Evolutionary conservation across 1,140 invertebrate genomes (phyloP).

Genomic region (Aethina tumida): DNA sequence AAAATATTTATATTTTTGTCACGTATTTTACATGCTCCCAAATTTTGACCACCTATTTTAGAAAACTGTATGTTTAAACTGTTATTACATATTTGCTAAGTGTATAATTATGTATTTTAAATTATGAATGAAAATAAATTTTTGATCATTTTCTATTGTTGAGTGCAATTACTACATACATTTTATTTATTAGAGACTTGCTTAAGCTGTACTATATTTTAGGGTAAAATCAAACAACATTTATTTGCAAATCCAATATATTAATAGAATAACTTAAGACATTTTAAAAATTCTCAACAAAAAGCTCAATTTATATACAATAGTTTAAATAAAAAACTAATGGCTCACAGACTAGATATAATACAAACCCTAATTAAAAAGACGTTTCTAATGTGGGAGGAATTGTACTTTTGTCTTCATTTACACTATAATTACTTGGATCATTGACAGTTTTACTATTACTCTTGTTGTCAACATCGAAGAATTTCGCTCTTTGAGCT

Average conservation of each 20-base stretch:
- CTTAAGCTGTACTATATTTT: no score
- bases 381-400: slow-evolving; percentile 48
- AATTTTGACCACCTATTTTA: no score
- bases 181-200: no score
- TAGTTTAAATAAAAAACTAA: slow-evolving; percentile 3
- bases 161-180: no score
- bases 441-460: slow-evolving; percentile 19
- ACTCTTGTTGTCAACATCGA: no score
- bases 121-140: no score
- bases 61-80: no score
- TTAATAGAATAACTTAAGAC: slow-evolving; percentile 10
- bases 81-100: no score
- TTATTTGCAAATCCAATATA: slow-evolving; percentile 7
- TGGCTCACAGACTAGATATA: slow-evolving; percentile 3
- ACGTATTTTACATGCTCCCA: no score
- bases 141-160: no score
- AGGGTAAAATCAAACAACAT: slow-evolving; percentile 9
- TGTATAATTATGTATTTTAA: no score
- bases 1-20: no score
- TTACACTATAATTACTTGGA: slow-evolving; percentile 13
- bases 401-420: slow-evolving; percentile 21
- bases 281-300: slow-evolving; percentile 8
- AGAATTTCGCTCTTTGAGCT: slow-evolving; percentile 46
- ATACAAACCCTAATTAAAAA: slow-evolving; percentile 38
- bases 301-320: slow-evolving; percentile 2